Evolutionary conservation across 2,113 vertebrate species (phyloP), one percentile per base, ranked within the genome.

Genomic region (Perca flavescens): DNA sequence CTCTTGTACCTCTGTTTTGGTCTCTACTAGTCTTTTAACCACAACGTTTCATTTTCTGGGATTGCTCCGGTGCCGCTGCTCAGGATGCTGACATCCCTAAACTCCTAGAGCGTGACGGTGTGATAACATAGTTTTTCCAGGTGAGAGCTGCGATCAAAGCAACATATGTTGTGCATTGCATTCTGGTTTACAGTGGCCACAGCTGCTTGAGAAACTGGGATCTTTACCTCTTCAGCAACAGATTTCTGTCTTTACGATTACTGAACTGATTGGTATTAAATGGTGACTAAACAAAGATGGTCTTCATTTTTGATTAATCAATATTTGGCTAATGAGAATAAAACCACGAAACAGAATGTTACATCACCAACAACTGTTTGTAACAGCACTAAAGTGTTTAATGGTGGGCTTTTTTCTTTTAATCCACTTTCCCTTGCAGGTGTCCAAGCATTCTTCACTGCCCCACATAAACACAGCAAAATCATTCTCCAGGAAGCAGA

Each of bases 81-180:
- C 10, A 36, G 2, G 40, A 22, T 22, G 34, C 17, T 36, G 4
- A 36, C 49, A 40, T 25, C 79, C 11, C 6, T 12, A 70, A 36
- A 57, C 31, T 76, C 28, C 16, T 31, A 12, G n/a, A 53, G 74
- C 19, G 15, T 53, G 47, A n/a, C 67, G n/a, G 19, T 50, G n/a
- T 15, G 21, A 65, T 5, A 25, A 34, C 36, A 43, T 28, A 1
- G 47, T 31, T 64, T 64, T 36, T 57, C 13, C 68, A 46, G 54
- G 34, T 75, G 64, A 75, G 12, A 63, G 25, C 22, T 69, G 56
- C 10, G 22, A 49, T 57, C 68, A 16, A 46, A 34, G 50, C 40
- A 62, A 52, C 63, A 67, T 74, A 54, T 81, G 65, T 52, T 78
- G 54, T 61, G 46, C 52, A 40, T 66, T 60, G 62, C 4, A 43